Conservation (phyloP, 2,113 vertebrate genomes). For the Cyanoramphus novaezelandiae region DNA sequence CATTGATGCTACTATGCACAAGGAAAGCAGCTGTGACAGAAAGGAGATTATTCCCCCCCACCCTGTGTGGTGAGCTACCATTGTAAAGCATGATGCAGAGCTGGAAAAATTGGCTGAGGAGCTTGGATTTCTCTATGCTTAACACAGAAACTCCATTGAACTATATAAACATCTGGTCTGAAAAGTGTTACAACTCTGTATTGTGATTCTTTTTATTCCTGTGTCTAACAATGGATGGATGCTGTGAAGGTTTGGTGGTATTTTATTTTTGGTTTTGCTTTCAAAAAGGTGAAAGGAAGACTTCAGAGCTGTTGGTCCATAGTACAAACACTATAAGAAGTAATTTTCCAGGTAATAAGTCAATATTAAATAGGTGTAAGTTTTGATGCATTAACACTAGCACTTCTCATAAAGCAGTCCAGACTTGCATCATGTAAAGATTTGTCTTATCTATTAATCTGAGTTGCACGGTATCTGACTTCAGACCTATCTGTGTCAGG, state of each 20-base stretch:
- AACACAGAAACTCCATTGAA: background rate
- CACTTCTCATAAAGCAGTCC: background rate
- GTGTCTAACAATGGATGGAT: background rate
- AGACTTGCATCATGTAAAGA: background rate
- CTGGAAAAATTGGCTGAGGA: background rate
- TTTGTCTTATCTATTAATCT: background rate
- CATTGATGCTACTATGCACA: background rate
- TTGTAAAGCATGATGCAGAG: background rate
- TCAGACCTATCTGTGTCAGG: background rate
- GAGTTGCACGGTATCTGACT: background rate
- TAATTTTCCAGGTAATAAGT: slow-evolving; percentile 30
- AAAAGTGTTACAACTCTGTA: background rate
- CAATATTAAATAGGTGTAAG: background rate
- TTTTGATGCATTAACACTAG: background rate
- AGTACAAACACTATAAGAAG: background rate
- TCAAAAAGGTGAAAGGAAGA: slow-evolving; percentile 28
- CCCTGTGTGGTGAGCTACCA: background rate
- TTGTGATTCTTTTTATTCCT: background rate
- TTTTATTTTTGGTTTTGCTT: background rate
- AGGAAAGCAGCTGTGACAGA: background rate
- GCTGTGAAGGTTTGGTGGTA: background rate
- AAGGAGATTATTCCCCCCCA: background rate
- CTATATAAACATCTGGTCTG: background rate
- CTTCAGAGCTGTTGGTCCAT: background rate
- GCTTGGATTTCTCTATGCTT: background rate